A percentile compares a stretch with the other conserved stretches of the same genome.
Evolutionary conservation across 1,140 invertebrate species (phyloP).

Genomic region (Gryon sp.): DNA sequence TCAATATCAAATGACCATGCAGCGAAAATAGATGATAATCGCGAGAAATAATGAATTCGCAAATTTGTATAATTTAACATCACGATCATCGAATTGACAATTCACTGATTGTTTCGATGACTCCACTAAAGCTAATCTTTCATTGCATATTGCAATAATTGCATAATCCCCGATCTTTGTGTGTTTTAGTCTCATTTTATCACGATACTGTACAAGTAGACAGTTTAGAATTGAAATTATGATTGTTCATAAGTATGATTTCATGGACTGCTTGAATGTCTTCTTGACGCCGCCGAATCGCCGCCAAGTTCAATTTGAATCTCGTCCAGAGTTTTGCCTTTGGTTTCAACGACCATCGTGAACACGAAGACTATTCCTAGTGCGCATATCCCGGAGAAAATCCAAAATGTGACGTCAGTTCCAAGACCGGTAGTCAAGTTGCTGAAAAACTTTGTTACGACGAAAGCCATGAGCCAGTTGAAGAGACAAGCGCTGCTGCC

Average conservation of each 20-base stretch:
- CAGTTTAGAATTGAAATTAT: slow-evolving; percentile 23
- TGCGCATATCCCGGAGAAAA: slow-evolving; percentile 87
- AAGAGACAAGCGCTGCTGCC: slow-evolving; percentile 85
- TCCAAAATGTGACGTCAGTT: slow-evolving; percentile 86
- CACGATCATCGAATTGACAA: slow-evolving; percentile 15
- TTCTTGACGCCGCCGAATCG: slow-evolving; percentile 2
- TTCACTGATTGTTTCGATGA: slow-evolving; percentile 33
- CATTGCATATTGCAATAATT: slow-evolving; percentile 28
- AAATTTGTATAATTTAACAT: slow-evolving; percentile 9
- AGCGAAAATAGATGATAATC: too few species aligned
- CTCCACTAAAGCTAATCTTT: slow-evolving; percentile 14
- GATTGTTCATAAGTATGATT: slow-evolving; percentile 32
- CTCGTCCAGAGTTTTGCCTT: slow-evolving; percentile 92
- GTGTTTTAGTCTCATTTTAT: slow-evolving; percentile 44
- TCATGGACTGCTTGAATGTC: slow-evolving; percentile 31
- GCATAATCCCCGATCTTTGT: slow-evolving; percentile 16
- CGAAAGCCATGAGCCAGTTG: slow-evolving; percentile 90
- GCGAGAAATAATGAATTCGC: not conserved
- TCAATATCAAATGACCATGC: too few species aligned
- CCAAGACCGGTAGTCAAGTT: slow-evolving; percentile 82
- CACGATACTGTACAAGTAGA: slow-evolving; percentile 31
- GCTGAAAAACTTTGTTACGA: slow-evolving; percentile 89
- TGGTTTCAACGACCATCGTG: slow-evolving; percentile 92
- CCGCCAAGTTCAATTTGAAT: slow-evolving; percentile 84
- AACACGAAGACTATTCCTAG: slow-evolving; percentile 87